Percentiles rank a stretch among this genome's conserved stretches.
Evolutionary conservation across 2,113 vertebrate genomes (phyloP).

Genomic region (Nibea coibor): DNA sequence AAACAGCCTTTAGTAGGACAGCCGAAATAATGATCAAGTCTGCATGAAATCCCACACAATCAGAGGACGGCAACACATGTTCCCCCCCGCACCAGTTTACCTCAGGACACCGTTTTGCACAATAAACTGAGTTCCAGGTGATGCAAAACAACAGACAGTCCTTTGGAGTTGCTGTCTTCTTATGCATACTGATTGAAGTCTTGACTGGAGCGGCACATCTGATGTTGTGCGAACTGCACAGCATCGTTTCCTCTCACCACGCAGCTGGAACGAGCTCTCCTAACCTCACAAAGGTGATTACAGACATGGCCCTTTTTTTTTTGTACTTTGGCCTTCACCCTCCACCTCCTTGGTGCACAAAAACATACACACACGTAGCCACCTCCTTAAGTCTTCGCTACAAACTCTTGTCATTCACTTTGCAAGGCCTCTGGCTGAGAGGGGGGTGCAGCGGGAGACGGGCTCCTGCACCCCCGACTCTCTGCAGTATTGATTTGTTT

Average conservation of each 20-base stretch:
- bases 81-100: not conserved
- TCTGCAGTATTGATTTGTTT: slow-evolving; percentile 85
- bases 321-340: slow-evolving; percentile 12
- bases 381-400: slow-evolving; percentile 33
- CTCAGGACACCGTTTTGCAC: not conserved
- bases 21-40: slow-evolving; percentile 19
- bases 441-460: slow-evolving; percentile 54
- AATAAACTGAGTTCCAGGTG: not conserved
- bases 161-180: not conserved
- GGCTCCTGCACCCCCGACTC: slow-evolving; percentile 56
- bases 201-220: not conserved
- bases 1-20: slow-evolving; percentile 11
- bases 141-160: not conserved
- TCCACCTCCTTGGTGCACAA: not conserved
- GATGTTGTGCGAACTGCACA: slow-evolving; percentile 13
- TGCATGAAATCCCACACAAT: slow-evolving; percentile 18
- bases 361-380: slow-evolving; percentile 16
- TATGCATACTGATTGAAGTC: not conserved
- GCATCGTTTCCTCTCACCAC: slow-evolving; percentile 10
- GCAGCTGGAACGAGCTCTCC: slow-evolving; percentile 32
- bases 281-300: slow-evolving; percentile 32
- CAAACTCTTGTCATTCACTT: slow-evolving; percentile 51
- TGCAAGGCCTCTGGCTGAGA: slow-evolving; percentile 38
- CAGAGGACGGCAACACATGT: slow-evolving; percentile 13
- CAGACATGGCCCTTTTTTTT: slow-evolving; percentile 31